These are phyloP conservation scores for Heliothis virescens DNA, from an alignment of 1,140 invertebrate genomes.

Conservation along the genomic window DNA sequence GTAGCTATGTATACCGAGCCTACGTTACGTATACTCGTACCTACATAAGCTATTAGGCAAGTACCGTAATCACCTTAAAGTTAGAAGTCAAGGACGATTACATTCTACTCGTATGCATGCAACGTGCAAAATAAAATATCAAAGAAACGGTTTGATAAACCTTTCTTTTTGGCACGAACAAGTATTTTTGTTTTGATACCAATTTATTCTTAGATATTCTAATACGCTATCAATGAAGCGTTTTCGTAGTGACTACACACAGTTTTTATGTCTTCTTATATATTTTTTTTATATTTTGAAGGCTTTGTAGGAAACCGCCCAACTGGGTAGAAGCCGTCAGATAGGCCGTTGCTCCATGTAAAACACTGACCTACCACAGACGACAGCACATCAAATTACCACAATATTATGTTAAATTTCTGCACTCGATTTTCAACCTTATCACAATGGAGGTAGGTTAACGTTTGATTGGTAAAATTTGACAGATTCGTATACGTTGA, in stretches of 20 bases:
- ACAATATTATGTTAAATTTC: too few species aligned
- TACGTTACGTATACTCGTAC: neutral
- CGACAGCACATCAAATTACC: too few species aligned
- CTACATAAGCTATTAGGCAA: neutral
- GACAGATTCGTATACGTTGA: too few species aligned
- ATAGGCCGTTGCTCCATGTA: too few species aligned
- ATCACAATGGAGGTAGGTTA: too few species aligned
- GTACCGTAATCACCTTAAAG: neutral
- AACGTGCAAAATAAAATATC: slow-evolving; percentile 8
- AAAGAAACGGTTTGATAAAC: neutral
- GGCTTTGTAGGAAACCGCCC: too few species aligned
- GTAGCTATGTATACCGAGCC: neutral
- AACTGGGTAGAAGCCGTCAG: too few species aligned
- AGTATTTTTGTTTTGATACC: slow-evolving; percentile 28
- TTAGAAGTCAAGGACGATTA: slow-evolving; percentile 20
- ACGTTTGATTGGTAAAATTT: too few species aligned
- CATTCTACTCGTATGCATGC: slow-evolving; percentile 17
- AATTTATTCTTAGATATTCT: slow-evolving; percentile 10
- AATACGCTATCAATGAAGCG: slow-evolving; percentile 11
- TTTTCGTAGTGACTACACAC: neutral
- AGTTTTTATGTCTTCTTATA: neutral
- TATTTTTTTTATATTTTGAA: too few species aligned
- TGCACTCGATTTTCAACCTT: too few species aligned
- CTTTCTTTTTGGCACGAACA: slow-evolving; percentile 13
- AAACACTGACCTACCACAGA: too few species aligned